phyloP scores from a whole-genome alignment of 1,140 invertebrate genomes.

The Kradibia gibbosae region DNA sequence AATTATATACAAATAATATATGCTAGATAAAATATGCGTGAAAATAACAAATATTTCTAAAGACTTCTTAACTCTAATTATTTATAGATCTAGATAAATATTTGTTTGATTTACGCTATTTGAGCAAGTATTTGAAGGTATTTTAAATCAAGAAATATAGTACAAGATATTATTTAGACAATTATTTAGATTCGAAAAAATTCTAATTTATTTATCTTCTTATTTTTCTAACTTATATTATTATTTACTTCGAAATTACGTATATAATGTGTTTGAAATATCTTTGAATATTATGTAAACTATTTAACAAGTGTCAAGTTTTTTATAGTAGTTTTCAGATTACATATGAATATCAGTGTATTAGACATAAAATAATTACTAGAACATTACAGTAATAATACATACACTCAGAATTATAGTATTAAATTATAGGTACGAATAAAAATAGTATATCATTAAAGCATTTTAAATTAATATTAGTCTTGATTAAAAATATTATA shows the following conservation, averaged over 20 bases:
- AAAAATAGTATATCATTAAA: background rate
- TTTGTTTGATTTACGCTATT: too few species aligned
- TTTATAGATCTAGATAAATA: too few species aligned
- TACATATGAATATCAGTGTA: background rate
- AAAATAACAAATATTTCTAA: conserved; percentile 15
- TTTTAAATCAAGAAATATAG: too few species aligned
- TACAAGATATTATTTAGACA: too few species aligned
- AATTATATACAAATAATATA: background rate
- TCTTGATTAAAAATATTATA: background rate
- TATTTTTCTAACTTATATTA: too few species aligned
- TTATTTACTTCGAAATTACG: too few species aligned
- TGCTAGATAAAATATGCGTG: background rate
- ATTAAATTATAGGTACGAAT: background rate
- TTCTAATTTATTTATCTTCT: too few species aligned
- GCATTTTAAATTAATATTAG: background rate
- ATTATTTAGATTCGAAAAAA: too few species aligned
- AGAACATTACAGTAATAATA: too few species aligned
- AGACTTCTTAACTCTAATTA: too few species aligned
- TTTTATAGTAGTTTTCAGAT: background rate
- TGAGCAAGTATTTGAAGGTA: too few species aligned
- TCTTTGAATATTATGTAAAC: background rate
- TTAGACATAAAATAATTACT: background rate
- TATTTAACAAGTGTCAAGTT: background rate
- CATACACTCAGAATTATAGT: background rate
- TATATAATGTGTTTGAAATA: background rate